Base-by-base conservation (phyloP, 2,113 vertebrate species). In the Saccopteryx leptura region DNA sequence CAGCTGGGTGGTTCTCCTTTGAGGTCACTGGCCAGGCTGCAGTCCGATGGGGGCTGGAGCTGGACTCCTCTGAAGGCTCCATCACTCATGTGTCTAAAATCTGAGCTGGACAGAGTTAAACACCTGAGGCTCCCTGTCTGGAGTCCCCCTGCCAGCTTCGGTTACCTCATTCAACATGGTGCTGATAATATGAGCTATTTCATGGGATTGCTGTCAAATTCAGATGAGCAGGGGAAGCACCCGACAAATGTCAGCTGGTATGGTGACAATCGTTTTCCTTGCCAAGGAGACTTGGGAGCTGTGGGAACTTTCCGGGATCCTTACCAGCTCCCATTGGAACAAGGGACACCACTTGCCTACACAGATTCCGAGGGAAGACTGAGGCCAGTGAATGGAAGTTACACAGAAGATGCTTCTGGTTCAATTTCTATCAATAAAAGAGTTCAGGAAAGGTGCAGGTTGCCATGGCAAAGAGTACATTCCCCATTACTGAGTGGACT, bases 91-190 rank as follows among this genome's bases (percentile, higher is more conserved):
- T 31, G 23, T 60, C 65, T 74, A 14, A 17, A 58, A 10, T 14
- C 79, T 31, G 63, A 50, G 33, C 2, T 60, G 6, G 3, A 56
- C 28, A 72, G 1, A 14, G 2, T 58, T 52, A 3, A 65, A 23
- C 15, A 54, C 14, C 11, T 56, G n/a, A 11, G 60, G 8, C 9
- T 56, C 14, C 7, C 31, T 6, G 0, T n/a, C 0, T 2, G 14
- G 9, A 19, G 17, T 63, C 26, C 23, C 9, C 11, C 26, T 7
- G 9, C 26, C 19, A 14, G 7, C 10, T 3, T 18, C 61, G 6
- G 14, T 75, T 61, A 66, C 31, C 24, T 90, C 18, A 2, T 58
- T 91, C 75, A 46, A 28, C 76, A 19, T 2, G 19, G 26, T 56
- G 11, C n/a, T 17, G 14, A 6, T 4, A 3, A 17, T 11, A 18